phyloP scores from a whole-genome alignment of 1,140 invertebrate species.

The Octopus bimaculoides region DNA sequence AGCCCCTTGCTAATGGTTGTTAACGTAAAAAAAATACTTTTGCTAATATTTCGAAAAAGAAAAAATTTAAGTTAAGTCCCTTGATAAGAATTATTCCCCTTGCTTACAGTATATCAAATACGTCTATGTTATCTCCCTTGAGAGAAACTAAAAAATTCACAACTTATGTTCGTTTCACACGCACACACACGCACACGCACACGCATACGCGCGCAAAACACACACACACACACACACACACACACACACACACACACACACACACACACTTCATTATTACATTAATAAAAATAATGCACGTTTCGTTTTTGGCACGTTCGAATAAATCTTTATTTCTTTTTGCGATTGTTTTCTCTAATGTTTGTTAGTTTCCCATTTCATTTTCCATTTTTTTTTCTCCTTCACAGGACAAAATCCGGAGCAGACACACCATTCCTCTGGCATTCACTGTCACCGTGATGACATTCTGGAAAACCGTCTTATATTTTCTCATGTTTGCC shows the following conservation, averaged over 20 bases:
- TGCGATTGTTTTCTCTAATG: too few relatives aligned
- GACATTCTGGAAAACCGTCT: slow-evolving; percentile 48
- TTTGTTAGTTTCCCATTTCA: too few relatives aligned
- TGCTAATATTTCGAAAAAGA: too few relatives aligned
- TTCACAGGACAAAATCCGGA: slow-evolving; percentile 32
- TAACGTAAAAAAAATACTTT: too few relatives aligned
- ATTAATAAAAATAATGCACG: too few relatives aligned
- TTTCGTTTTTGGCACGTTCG: too few relatives aligned
- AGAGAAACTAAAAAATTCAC: background rate
- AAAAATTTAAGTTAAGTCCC: background rate
- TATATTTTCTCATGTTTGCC: slow-evolving; percentile 42
- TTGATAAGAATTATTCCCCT: background rate
- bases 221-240: background rate
- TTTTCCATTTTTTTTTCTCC: background rate
- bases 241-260: too few relatives aligned
- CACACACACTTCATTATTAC: too few relatives aligned
- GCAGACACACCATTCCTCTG: slow-evolving; percentile 26
- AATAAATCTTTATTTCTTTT: too few relatives aligned
- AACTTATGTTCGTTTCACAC: background rate
- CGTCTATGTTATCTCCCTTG: background rate
- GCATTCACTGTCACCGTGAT: slow-evolving; percentile 43
- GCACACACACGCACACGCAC: background rate
- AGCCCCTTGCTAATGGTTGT: too few relatives aligned
- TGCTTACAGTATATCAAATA: background rate
- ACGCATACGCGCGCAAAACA: background rate